Base-by-base conservation (phyloP, 2,888 invertebrate species). In the Drosophila nigritarsus region DNA sequence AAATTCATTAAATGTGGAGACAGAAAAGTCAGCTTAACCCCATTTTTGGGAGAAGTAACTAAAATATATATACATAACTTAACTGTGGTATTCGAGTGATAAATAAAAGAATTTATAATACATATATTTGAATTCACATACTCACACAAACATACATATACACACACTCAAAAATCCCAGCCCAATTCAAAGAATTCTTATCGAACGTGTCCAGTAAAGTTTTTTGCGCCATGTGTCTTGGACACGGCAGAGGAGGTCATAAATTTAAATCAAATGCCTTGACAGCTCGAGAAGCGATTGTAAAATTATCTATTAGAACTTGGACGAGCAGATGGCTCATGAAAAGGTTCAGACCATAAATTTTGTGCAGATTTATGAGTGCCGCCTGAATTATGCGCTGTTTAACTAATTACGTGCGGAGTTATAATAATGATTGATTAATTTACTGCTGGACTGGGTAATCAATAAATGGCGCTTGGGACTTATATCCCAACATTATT, bases 241-340 rank as follows among this genome's bases (percentile, higher is more conserved):
- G 89, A 89, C 89, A 83, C 59, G 78, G 70, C 68, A 65, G 32
- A 58, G 56, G 45, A 51, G 67, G 81, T 74, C 82, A 84, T 84
- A 89, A 84, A 89, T 84, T 84, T 78, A 89, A 84, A 84, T 87
- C 84, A 84, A 89, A 73, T 69, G 63, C 50, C 71, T 67, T 83
- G 87, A 83, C 84, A 84, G 84, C 72, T 67, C 49, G 54, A 66
- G 62, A 65, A 54, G 54, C 76, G 80, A 82, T 83, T 79, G 79
- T 59, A 60, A 75, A 88, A 72, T 83, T 83, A 87, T 87, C 83
- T 87, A 63, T 66, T 65, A 59, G 64, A 56, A 49, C 27, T 59
- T 58, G 32, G 24, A 40, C 34, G 20, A 42, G 6, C 72, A 20
- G 38, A 32, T 29, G 40, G 48, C 11, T 9, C 34, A 63, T 68